Conservation (phyloP, 1,140 invertebrate genomes). For the Diachasma alloeum region DNA sequence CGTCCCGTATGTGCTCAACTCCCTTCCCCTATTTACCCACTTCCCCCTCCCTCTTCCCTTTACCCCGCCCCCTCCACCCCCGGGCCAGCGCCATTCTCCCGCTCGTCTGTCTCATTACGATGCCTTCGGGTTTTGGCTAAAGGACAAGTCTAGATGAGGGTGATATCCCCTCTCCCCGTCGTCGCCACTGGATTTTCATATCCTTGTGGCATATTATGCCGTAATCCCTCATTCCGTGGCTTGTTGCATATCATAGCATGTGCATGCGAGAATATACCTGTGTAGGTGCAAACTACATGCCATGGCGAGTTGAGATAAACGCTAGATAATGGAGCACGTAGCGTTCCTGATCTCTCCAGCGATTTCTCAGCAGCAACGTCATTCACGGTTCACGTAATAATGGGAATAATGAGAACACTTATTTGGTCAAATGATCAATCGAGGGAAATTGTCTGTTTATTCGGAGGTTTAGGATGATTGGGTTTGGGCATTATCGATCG, state of each 20-base stretch:
- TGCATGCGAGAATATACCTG: neutral
- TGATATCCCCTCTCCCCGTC: neutral
- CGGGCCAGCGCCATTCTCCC: neutral
- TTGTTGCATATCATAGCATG: neutral
- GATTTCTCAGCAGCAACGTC: neutral
- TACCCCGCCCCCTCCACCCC: neutral
- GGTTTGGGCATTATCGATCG: too few species aligned
- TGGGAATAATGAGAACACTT: neutral
- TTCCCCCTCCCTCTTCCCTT: too few species aligned
- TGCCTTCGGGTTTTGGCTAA: neutral
- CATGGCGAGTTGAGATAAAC: neutral
- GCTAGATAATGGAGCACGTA: neutral
- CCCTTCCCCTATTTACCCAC: neutral
- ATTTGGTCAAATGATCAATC: neutral
- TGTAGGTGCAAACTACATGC: neutral
- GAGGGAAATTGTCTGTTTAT: too few species aligned
- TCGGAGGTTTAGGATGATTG: too few species aligned
- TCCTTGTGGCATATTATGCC: neutral
- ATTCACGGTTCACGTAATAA: neutral
- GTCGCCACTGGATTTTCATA: neutral
- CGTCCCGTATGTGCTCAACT: slow-evolving; percentile 37
- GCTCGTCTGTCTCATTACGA: neutral
- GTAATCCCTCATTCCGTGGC: slow-evolving; percentile 6
- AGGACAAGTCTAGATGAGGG: slow-evolving; percentile 1
- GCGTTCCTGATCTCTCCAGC: neutral